Base-by-base conservation (phyloP, 2,888 invertebrate genomes). In the Stictocephala bisonia region DNA sequence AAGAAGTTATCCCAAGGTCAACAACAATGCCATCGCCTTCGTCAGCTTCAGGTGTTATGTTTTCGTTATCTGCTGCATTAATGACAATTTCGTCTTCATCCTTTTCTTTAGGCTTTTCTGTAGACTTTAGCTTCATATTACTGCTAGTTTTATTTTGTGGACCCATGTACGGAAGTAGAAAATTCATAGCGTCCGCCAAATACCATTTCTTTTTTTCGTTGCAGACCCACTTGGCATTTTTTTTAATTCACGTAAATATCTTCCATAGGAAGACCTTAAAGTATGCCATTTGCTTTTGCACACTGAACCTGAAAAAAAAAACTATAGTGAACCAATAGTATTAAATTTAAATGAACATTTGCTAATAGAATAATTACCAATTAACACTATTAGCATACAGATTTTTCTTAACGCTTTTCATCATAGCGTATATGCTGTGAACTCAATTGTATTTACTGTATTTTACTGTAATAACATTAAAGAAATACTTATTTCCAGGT, bases 261-360 rank as follows among this genome's bases (percentile, higher is more conserved):
- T 31, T 18, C 60, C 29, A 68, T 75, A 71, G 1, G 64, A 67
- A 40, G 58, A 26, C 58, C 68, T 71, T 13, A 75, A 31, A 41
- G 26, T 53, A 40, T 68, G 40, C 71, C 75, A 75, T 58, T 75
- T 75, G 27, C 18, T 15, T 18, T 69, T 75, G 67, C 72, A 75
- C 53, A 56, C 50, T 9, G 9, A n/a, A 73, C 48, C 73, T 74
- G 41, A 60, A 75, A 75, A n/a, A n/a, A n/a, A n/a, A 64, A 29
- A 40, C 41, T 69, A 48, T 58, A 53, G 9, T n/a, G 6, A 22
- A 6, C 7, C 9, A 53, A 4, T 26, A 13, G 26, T 26, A 53
- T 53, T 6, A 51, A 51, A 15, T 31, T 9, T 9, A 6, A 6
- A 31, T 9, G 11, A 31, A 7, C 6, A 7, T 31, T 31, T 31